A percentile compares a stretch with the other conserved stretches of the same genome.
phyloP scores from a whole-genome alignment of 2,888 invertebrate genomes.

The Lapara coniferarum region DNA sequence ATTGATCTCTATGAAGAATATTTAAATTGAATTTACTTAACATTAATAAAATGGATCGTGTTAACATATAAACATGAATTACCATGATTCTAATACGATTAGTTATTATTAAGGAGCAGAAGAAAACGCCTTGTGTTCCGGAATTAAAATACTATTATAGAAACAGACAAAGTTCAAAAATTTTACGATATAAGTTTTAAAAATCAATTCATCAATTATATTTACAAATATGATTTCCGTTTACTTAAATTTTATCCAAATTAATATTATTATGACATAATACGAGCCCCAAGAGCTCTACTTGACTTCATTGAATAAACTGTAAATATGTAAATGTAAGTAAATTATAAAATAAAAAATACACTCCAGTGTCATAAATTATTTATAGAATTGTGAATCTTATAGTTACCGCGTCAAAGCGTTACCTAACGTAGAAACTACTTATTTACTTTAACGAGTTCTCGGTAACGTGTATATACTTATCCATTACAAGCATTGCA shows the following conservation, averaged over 20 bases:
- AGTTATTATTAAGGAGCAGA: no score
- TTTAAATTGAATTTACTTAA: constrained; percentile 6
- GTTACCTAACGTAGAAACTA: constrained; percentile 11
- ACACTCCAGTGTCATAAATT: constrained; percentile 76
- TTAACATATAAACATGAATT: not conserved
- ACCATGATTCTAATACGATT: no score
- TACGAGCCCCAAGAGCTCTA: not conserved
- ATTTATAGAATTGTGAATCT: constrained; percentile 37
- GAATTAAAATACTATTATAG: no score
- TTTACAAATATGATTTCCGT: not conserved
- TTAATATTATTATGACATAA: not conserved
- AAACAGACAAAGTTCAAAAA: no score
- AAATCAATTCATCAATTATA: not conserved
- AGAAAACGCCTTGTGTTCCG: no score
- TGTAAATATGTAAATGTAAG: constrained; percentile 65
- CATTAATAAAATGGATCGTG: not conserved
- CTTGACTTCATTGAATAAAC: constrained; percentile 39
- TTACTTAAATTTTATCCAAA: not conserved
- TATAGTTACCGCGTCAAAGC: constrained; percentile 5
- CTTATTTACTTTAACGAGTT: not conserved
- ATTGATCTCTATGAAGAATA: constrained; percentile 38
- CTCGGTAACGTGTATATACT: not conserved
- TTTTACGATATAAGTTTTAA: not conserved
- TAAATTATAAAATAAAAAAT: constrained; percentile 57
- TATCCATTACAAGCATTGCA: not conserved